These are phyloP conservation scores for Drosophila colorata DNA, from an alignment of 2,888 invertebrate genomes.

Conservation along the genomic window DNA sequence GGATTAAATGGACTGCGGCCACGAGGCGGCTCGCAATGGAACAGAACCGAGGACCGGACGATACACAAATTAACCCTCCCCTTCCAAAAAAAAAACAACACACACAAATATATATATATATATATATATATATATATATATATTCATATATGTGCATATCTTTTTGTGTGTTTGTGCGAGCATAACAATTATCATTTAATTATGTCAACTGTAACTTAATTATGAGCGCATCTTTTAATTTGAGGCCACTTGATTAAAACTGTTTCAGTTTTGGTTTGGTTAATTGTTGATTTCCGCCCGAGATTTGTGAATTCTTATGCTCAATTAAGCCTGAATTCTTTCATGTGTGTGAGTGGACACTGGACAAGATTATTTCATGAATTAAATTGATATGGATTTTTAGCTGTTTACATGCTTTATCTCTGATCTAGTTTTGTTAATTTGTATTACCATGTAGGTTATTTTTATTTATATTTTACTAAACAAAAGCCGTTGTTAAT, in stretches of 20 bases:
- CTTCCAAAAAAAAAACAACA: constrained; percentile 17
- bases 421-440: constrained; percentile 7
- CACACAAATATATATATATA: constrained; percentile 8
- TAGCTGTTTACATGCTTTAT: neutral
- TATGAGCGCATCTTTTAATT: constrained; percentile 71
- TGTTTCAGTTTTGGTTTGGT: constrained; percentile 61
- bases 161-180: constrained; percentile 27
- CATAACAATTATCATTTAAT: constrained; percentile 79
- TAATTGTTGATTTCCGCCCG: constrained; percentile 73
- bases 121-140: constrained; percentile 8
- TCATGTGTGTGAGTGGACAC: constrained; percentile 2
- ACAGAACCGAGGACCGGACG: constrained; percentile 52
- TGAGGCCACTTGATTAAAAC: constrained; percentile 60
- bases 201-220: constrained; percentile 83
- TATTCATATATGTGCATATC: neutral
- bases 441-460: too few species aligned
- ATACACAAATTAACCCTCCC: constrained; percentile 75
- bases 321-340: constrained; percentile 45
- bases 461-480: too few species aligned
- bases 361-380: neutral
- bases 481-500: constrained; percentile 35
- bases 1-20: constrained; percentile 72
- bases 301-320: constrained; percentile 60
- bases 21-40: constrained; percentile 24
- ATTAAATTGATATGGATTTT: neutral